Percentiles rank a stretch among this genome's conserved stretches.
Conservation (phyloP, 1,140 invertebrate genomes). For the Neomicropteryx cornuta region DNA sequence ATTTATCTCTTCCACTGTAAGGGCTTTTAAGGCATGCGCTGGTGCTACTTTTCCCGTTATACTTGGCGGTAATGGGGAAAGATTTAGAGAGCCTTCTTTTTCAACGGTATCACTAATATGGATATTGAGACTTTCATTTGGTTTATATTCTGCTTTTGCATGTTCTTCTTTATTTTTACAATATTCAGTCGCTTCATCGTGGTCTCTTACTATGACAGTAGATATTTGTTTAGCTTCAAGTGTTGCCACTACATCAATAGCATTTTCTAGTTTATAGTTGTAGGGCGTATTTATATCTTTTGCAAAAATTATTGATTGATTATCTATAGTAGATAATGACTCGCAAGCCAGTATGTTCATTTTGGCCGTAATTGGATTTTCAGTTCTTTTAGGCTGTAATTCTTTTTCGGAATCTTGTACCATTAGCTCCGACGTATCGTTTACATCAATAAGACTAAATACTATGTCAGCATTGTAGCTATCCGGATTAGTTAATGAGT, state of each 20-base stretch:
- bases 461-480: slow-evolving; percentile 37
- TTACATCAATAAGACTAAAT: slow-evolving; percentile 42
- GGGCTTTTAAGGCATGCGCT: slow-evolving; percentile 41
- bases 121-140: slow-evolving; percentile 10
- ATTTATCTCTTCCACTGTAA: slow-evolving; percentile 46
- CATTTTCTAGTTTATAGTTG: slow-evolving; percentile 42
- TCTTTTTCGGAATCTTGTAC: slow-evolving; percentile 48
- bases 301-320: slow-evolving; percentile 41
- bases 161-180: slow-evolving; percentile 6
- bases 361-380: slow-evolving; percentile 37
- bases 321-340: slow-evolving; percentile 40
- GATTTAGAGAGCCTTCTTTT: slow-evolving; percentile 41
- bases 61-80: slow-evolving; percentile 39
- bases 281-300: slow-evolving; percentile 38
- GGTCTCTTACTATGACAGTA: slow-evolving; percentile 40
- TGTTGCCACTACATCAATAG: slow-evolving; percentile 33
- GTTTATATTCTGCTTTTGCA: slow-evolving; percentile 10
- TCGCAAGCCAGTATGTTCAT: slow-evolving; percentile 39
- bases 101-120: slow-evolving; percentile 40
- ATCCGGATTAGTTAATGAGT: slow-evolving; percentile 27
- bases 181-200: slow-evolving; percentile 32
- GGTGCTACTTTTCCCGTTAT: slow-evolving; percentile 41
- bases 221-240: slow-evolving; percentile 46
- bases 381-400: slow-evolving; percentile 28
- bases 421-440: slow-evolving; percentile 34